Evolutionary conservation across 1,140 invertebrate species (phyloP).

Genomic region (Caerostris extrusa): DNA sequence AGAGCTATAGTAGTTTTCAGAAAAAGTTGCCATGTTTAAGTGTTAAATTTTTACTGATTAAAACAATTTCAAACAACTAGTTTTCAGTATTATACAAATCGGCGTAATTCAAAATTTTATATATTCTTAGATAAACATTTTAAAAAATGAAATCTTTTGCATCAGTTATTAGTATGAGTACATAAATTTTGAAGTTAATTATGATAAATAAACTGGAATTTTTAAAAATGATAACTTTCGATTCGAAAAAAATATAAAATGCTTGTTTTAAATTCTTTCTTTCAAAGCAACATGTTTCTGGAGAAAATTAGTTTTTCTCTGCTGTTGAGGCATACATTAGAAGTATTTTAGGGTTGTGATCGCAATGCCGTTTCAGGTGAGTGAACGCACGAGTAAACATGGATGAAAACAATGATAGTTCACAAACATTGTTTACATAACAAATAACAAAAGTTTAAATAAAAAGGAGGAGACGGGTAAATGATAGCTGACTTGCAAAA

Average conservation of each 20-base stretch:
- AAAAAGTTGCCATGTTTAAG: not conserved
- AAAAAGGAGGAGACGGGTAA: no score
- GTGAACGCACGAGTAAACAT: conserved; percentile 28
- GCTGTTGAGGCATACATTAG: not conserved
- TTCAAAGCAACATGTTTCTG: not conserved
- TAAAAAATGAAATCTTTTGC: no score
- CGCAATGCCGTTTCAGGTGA: conserved; percentile 19
- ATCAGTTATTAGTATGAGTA: no score
- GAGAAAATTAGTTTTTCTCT: not conserved
- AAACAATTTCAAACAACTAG: not conserved
- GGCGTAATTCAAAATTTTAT: not conserved
- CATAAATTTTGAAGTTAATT: no score
- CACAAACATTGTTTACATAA: no score
- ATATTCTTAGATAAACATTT: not conserved
- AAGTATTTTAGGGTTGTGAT: conserved; percentile 14
- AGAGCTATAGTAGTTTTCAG: not conserved
- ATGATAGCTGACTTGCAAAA: no score
- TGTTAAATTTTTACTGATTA: not conserved
- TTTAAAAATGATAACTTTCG: no score
- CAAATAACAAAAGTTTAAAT: no score
- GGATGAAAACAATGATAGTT: conserved; percentile 16
- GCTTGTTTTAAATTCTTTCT: not conserved
- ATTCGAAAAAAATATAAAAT: no score
- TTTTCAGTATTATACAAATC: no score
- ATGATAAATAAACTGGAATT: no score